Percentiles rank a stretch among this genome's conserved stretches.
Evolutionary conservation across 2,113 vertebrate species (phyloP).

Genomic region (Hirundichthys speculiger): DNA sequence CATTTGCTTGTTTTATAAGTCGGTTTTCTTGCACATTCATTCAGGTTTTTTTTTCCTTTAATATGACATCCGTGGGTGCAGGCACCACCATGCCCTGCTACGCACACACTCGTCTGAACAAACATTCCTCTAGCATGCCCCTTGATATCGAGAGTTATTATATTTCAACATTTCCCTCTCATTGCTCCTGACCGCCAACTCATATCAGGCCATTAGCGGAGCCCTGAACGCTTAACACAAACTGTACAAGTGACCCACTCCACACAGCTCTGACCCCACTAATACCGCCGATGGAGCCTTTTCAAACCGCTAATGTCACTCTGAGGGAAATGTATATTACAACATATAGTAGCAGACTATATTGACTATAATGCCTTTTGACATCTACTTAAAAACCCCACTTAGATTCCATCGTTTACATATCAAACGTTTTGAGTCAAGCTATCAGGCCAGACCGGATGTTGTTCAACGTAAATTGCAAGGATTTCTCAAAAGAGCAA

Average conservation of each 20-base stretch:
- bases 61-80: too few relatives aligned
- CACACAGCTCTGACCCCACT: conserved; percentile 12
- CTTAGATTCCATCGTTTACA: conserved; percentile 21
- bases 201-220: conserved; percentile 48
- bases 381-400: conserved; percentile 15
- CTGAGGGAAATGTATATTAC: conserved; percentile 1
- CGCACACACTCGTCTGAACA: background rate
- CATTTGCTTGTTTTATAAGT: too few relatives aligned
- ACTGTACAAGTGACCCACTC: conserved; percentile 11
- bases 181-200: conserved; percentile 21
- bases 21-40: too few relatives aligned
- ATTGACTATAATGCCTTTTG: conserved; percentile 23
- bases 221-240: conserved; percentile 43
- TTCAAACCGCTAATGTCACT: background rate
- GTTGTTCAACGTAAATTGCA: background rate
- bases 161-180: conserved; percentile 15
- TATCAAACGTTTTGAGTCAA: conserved; percentile 14
- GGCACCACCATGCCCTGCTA: too few relatives aligned
- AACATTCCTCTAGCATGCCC: background rate
- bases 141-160: conserved; percentile 38
- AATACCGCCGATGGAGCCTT: background rate
- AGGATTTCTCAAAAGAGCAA: conserved; percentile 19
- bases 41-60: too few relatives aligned
- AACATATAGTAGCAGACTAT: conserved; percentile 18
- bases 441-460: conserved; percentile 9